Conservation (phyloP, 2,888 invertebrate genomes). For the Pseudeuparius sepicola region DNA sequence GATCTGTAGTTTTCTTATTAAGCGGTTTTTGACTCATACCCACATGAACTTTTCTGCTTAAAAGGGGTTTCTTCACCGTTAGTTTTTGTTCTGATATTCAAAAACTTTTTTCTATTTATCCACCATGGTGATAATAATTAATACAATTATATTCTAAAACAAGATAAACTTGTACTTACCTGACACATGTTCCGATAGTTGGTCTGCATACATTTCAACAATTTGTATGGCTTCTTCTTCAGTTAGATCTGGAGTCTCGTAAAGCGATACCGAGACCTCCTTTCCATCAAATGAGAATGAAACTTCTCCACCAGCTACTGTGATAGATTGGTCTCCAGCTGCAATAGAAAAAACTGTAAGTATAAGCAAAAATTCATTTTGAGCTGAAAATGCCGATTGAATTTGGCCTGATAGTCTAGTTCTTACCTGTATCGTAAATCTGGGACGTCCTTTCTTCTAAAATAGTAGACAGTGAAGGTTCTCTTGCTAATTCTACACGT, state of each 20-base stretch:
- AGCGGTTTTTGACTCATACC: no score
- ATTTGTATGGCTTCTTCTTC: constrained; percentile 87
- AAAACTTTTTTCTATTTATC: no score
- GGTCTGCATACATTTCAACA: constrained; percentile 90
- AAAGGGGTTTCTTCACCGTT: no score
- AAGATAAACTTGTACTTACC: constrained; percentile 38
- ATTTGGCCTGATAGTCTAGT: constrained; percentile 53
- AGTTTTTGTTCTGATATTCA: no score
- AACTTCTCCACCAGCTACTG: constrained; percentile 74
- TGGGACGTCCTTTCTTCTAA: constrained; percentile 86
- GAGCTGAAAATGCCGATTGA: no score
- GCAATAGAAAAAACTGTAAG: no score
- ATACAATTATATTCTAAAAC: constrained; percentile 1
- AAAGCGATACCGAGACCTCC: constrained; percentile 82
- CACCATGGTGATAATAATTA: not conserved
- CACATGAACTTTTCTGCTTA: no score
- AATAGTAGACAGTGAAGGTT: constrained; percentile 81
- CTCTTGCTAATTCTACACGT: constrained; percentile 50
- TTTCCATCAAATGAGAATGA: constrained; percentile 88
- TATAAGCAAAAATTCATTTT: no score
- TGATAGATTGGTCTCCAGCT: constrained; percentile 46
- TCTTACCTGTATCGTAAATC: constrained; percentile 60
- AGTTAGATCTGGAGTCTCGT: constrained; percentile 86
- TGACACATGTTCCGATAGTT: constrained; percentile 77
- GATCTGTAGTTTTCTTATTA: no score